Evolutionary conservation across 2,888 invertebrate species (phyloP), one percentile per base, ranked within the genome.

Genomic region (Drosophila suboccidentalis): DNA sequence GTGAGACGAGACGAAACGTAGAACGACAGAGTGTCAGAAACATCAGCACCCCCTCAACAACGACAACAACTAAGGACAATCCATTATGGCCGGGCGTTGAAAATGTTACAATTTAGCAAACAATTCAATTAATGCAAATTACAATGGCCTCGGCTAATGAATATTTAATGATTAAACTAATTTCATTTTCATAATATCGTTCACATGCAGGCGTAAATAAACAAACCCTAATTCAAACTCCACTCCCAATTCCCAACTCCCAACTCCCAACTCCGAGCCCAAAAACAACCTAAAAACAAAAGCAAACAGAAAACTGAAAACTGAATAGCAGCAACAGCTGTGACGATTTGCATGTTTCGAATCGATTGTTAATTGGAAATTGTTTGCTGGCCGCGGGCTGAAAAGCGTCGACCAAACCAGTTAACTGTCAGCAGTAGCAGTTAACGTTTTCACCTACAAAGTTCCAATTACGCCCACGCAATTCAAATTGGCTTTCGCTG

Each of bases 101-200:
- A 67, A 86, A 77, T 82, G 78, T 90, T 68, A 73, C 67, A 90
- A 89, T 89, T 86, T 79, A 73, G 79, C 89, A 89, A 90, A 89
- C 90, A 90, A 89, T 90, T 90, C 90, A 89, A 87, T 90, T 82
- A 80, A 87, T 89, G 89, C 80, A 90, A 90, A 87, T 90, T 79
- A 89, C 86, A 88, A 73, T 76, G 72, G 71, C 71, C 62, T 51
- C 44, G 43, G 57, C 88, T 80, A 87, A 90, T 90, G 90, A 87
- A 87, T 87, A 90, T 90, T 90, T 87, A 85, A 90, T 85, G 88
- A 68, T 73, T 73, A 71, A 90, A 85, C 90, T 90, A 89, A 85
- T 90, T 90, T 85, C 72, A 89, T 83, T 88, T 79, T 87, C 72
- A 76, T 79, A 72, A 85, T 71, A 82, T 68, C 62, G 57, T 60